Evolutionary conservation across 2,797 vertebrate genomes (phyloP).

Genomic region (Zalophus californianus): DNA sequence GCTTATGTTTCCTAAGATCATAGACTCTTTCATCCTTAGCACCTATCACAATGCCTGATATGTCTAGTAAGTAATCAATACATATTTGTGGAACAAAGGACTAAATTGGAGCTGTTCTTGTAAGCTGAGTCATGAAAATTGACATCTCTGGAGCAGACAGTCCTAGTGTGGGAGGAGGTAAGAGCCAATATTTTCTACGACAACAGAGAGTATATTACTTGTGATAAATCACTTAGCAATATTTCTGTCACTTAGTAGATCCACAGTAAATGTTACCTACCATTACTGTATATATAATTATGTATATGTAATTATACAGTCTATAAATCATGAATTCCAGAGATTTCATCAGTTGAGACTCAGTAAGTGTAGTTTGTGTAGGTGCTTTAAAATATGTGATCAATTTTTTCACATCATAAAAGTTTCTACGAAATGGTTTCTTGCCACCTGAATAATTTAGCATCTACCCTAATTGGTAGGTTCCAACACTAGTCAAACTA

Average conservation of each 20-base stretch:
- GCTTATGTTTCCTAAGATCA: not conserved
- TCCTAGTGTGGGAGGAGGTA: not conserved
- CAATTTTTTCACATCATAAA: conserved; percentile 49
- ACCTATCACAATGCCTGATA: not conserved
- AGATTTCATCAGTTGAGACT: not conserved
- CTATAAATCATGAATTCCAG: not conserved
- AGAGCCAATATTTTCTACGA: not conserved
- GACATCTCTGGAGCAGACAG: not conserved
- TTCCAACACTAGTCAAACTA: conserved; percentile 60
- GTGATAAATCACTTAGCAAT: not conserved
- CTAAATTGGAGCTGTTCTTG: not conserved
- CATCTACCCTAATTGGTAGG: conserved; percentile 38
- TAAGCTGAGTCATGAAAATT: not conserved
- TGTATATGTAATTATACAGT: not conserved
- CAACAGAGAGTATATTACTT: not conserved
- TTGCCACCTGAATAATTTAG: conserved; percentile 60
- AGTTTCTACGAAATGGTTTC: not conserved
- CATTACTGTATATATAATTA: not conserved
- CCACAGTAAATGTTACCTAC: not conserved
- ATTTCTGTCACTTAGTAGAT: not conserved
- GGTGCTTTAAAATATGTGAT: conserved; percentile 50
- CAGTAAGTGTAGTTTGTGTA: not conserved
- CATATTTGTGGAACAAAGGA: not conserved
- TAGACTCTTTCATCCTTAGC: not conserved
- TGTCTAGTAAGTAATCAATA: not conserved